These are phyloP conservation scores for Poecilia wingei DNA, from an alignment of 2,797 vertebrate genomes.

Conservation along the genomic window DNA sequence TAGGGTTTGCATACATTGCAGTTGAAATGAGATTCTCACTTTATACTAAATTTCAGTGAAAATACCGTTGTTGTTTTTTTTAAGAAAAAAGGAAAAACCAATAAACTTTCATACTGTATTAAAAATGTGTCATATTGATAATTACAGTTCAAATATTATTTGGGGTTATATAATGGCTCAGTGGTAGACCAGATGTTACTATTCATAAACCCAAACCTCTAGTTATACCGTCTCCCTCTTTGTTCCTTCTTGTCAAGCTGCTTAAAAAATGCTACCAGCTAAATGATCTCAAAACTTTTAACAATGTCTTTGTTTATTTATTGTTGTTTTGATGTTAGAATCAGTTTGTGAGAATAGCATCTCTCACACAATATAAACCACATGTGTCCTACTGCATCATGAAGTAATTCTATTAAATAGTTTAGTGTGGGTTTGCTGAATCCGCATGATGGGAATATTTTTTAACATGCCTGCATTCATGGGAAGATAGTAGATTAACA, in stretches of 20 bases:
- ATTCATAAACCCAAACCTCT: neutral
- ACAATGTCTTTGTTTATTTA: neutral
- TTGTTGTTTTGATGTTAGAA: neutral
- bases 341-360: neutral
- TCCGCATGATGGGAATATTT: neutral
- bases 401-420: neutral
- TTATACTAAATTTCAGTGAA: neutral
- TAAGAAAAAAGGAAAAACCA: neutral
- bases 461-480: neutral
- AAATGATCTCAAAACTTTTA: neutral
- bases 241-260: neutral
- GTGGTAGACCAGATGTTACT: neutral
- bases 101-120: neutral
- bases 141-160: neutral
- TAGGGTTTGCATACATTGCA: neutral
- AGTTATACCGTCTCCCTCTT: neutral
- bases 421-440: neutral
- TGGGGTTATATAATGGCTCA: neutral
- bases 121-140: neutral
- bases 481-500: neutral
- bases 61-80: neutral
- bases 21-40: neutral
- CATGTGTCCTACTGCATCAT: neutral
- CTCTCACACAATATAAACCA: neutral
- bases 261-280: neutral